Percentiles rank a stretch among this genome's conserved stretches.
These are phyloP conservation scores for Philotrypesis tridentata DNA, from an alignment of 1,140 invertebrate genomes.

Conservation along the genomic window DNA sequence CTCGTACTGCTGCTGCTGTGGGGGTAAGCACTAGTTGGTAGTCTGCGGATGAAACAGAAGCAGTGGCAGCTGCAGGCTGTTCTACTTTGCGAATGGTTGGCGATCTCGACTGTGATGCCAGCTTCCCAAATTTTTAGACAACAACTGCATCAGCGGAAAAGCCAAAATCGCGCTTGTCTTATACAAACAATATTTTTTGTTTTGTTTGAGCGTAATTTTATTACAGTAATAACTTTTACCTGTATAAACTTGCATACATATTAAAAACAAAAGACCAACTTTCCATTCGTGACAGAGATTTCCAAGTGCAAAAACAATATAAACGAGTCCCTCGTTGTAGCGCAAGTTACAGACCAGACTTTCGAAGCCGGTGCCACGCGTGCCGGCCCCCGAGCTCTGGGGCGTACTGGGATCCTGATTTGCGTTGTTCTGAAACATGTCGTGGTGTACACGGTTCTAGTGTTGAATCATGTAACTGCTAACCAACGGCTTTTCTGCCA, in stretches of 20 bases:
- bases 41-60: conserved; percentile 71
- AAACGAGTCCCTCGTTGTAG: conserved; percentile 71
- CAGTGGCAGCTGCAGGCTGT: conserved; percentile 71
- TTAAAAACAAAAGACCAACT: too few species aligned
- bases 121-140: too few species aligned
- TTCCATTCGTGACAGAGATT: too few species aligned
- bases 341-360: conserved; percentile 72
- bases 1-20: conserved; percentile 60
- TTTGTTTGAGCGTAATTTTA: too few species aligned
- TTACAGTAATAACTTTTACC: too few species aligned
- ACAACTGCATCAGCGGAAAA: too few species aligned
- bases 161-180: too few species aligned
- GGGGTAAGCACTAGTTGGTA: conserved; percentile 72
- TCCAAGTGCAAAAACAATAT: too few species aligned
- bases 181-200: too few species aligned
- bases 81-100: conserved; percentile 70
- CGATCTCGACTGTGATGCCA: conserved; percentile 69
- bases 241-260: too few species aligned
- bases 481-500: conserved; percentile 81
- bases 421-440: conserved; percentile 69
- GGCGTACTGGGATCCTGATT: conserved; percentile 72
- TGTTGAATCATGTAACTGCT: conserved; percentile 85
- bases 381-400: conserved; percentile 67
- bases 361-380: conserved; percentile 69
- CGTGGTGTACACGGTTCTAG: conserved; percentile 81